phyloP scores from a whole-genome alignment of 2,888 invertebrate species.

The Drosophila subsilvestris region DNA sequence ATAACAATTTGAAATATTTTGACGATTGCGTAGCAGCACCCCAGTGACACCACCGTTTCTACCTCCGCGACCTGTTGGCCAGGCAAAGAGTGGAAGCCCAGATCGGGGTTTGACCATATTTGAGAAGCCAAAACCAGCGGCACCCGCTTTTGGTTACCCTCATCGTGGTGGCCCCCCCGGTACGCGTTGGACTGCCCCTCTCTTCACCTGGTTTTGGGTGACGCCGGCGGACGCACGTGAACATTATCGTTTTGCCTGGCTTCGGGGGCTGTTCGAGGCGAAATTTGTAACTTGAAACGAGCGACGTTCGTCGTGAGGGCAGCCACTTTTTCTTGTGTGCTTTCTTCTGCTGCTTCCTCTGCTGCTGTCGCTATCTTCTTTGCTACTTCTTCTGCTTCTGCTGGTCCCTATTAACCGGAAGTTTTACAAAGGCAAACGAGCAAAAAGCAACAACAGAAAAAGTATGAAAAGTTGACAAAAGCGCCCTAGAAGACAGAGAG shows the following conservation, averaged over 20 bases:
- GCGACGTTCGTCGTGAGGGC: conserved; percentile 67
- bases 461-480: conserved; percentile 44
- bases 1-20: conserved; percentile 63
- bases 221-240: conserved; percentile 67
- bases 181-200: conserved; percentile 15
- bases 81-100: conserved; percentile 18
- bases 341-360: conserved; percentile 20
- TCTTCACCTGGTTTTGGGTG: conserved; percentile 16
- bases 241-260: conserved; percentile 41
- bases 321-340: conserved; percentile 49
- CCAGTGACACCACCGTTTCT: conserved; percentile 2
- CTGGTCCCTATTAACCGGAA: conserved; percentile 63
- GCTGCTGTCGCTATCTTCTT: conserved; percentile 33
- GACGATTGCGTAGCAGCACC: conserved; percentile 64
- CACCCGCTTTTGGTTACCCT: conserved; percentile 20
- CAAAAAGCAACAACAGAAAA: conserved; percentile 57
- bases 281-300: conserved; percentile 69
- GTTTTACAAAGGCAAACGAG: conserved; percentile 77
- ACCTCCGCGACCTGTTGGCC: background rate
- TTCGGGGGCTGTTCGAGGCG: conserved; percentile 12
- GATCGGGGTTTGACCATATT: conserved; percentile 22
- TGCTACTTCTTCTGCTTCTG: conserved; percentile 39
- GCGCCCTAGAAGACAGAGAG: conserved; percentile 12
- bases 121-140: conserved; percentile 2
- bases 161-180: conserved; percentile 2